Base-by-base conservation (phyloP, 2,888 invertebrate species). In the Drosophila acutilabella region DNA sequence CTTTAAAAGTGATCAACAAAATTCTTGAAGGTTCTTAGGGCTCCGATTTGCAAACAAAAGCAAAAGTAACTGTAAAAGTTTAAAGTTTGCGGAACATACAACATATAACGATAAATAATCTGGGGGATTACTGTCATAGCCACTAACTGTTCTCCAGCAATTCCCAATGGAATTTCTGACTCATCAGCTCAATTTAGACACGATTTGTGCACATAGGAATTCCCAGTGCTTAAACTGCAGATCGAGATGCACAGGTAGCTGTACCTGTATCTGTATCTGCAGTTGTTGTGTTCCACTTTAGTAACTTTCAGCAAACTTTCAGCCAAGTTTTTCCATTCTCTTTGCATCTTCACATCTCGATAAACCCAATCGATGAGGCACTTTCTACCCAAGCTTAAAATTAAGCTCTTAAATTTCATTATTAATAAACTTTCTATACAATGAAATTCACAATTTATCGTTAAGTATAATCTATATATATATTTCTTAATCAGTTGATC, bases 11-110 rank as follows among this genome's bases (percentile, higher is more conserved):
- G 30, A 30, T 30, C 30, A 30, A 30, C 30, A 30, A 30, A 30
- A 30, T 30, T 30, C 8, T 30, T 30, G 30, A 10, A 13, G 33
- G 40, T 53, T 59, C 40, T 56, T 11, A 16, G 23, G n/a, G 23
- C 38, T 45, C 11, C 7, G 26, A 44, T 14, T 56, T 7, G 30
- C 11, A 30, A 53, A 72, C 61, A 79, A 83, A 66, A 74, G 69
- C 69, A 45, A 72, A 64, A 66, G 57, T 84, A 84, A 78, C 84
- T 73, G 84, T 84, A 50, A 71, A 74, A 26, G n/a, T 53, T 84
- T 45, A 71, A 74, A 26, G n/a, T 53, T 57, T 40, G 66, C 67
- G 62, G 56, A 13, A 50, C 6, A 47, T 45, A 41, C 40, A 30
- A 6, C 7, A 30, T 30, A 30, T 8, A 30, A 8, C 30, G 30